A percentile compares a stretch with the other conserved stretches of the same genome.
These are phyloP conservation scores for Clusia tigrina DNA, from an alignment of 2,888 invertebrate genomes.

Conservation along the genomic window DNA sequence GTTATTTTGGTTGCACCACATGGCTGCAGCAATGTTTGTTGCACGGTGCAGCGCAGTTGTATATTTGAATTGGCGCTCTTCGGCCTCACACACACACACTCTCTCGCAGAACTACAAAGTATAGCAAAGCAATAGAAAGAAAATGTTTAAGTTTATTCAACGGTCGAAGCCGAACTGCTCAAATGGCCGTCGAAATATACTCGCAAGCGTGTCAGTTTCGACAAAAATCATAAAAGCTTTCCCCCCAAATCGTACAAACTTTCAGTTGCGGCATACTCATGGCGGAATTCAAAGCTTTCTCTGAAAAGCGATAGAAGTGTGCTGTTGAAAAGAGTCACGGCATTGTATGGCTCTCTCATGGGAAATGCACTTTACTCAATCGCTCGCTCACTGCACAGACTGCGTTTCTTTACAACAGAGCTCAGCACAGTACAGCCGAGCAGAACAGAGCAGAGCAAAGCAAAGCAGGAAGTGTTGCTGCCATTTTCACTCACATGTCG, in stretches of 20 bases:
- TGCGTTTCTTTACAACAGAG: background rate
- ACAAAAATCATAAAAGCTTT: background rate
- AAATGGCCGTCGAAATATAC: constrained; percentile 15
- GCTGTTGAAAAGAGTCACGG: too few species aligned
- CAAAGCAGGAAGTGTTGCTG: background rate
- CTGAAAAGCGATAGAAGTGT: too few species aligned
- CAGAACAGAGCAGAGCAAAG: too few species aligned
- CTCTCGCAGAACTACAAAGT: background rate
- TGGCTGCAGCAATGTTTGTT: background rate
- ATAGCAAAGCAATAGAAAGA: too few species aligned
- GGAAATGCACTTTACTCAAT: background rate
- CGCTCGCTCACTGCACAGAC: background rate
- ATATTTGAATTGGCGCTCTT: constrained; percentile 4
- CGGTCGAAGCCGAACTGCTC: constrained; percentile 53
- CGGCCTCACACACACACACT: background rate
- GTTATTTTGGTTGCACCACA: constrained; percentile 3
- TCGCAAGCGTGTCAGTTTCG: background rate
- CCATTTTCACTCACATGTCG: background rate
- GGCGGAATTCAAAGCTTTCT: too few species aligned
- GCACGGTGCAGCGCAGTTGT: background rate
- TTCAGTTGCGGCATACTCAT: too few species aligned
- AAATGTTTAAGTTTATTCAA: too few species aligned
- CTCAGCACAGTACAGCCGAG: too few species aligned
- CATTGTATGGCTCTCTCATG: background rate
- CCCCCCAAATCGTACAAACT: background rate